Conservation (phyloP, 2,113 vertebrate species). For the Bubalus kerabau region DNA sequence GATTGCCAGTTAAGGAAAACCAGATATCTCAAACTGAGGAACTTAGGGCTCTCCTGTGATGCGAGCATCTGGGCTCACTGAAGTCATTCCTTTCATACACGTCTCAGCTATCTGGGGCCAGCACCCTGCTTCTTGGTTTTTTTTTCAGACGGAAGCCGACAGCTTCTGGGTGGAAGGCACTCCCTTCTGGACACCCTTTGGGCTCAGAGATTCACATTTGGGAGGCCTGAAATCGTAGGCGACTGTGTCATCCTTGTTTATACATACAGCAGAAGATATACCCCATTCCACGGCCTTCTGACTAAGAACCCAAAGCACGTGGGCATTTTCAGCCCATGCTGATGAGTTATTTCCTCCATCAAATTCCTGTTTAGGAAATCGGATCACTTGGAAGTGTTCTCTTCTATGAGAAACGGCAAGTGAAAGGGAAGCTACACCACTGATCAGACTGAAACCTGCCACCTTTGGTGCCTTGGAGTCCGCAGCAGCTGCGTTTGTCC, state of each 20-base stretch:
- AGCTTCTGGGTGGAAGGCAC: not conserved
- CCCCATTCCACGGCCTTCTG: not conserved
- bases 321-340: not conserved
- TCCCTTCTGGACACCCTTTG: not conserved
- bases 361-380: not conserved
- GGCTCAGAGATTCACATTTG: not conserved
- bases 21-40: not conserved
- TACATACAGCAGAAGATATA: not conserved
- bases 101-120: not conserved
- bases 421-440: not conserved
- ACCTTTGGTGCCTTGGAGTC: rapidly evolving
- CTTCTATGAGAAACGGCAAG: not conserved
- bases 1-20: not conserved
- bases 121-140: not conserved
- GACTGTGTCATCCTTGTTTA: not conserved
- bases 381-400: not conserved
- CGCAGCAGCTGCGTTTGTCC: not conserved
- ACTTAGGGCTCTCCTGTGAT: not conserved
- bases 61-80: not conserved
- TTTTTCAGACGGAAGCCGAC: not conserved
- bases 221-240: not conserved
- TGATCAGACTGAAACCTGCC: not conserved
- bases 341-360: not conserved
- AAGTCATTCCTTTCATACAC: not conserved
- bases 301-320: rapidly evolving